Percentiles rank a stretch among this genome's conserved stretches.
Conservation (phyloP, 2,797 vertebrate genomes). For the Labroides dimidiatus region DNA sequence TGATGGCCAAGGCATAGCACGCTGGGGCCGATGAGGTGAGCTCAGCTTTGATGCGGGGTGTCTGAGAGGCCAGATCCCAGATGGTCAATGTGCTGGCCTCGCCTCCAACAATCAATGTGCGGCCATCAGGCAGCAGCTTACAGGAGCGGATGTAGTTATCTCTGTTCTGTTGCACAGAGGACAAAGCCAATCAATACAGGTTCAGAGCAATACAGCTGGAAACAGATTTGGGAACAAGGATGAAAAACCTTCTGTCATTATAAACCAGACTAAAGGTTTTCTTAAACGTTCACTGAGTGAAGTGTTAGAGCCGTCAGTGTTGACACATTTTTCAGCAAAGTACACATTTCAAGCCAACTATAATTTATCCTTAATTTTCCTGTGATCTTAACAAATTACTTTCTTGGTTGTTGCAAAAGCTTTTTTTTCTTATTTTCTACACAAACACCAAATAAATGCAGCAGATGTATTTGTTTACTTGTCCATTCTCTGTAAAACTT, state of each 20-base stretch:
- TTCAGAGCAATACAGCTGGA: conserved; percentile 47
- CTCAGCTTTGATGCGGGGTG: conserved; percentile 96
- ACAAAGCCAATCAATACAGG: conserved; percentile 69
- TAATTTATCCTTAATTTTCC: conserved; percentile 3
- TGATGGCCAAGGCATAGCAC: conserved; percentile 94
- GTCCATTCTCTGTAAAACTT: conserved; percentile 2
- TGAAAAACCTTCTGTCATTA: conserved; percentile 38
- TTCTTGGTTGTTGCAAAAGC: conserved; percentile 6
- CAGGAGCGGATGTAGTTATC: conserved; percentile 88
- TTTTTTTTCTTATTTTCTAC: neutral
- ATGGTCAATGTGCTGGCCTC: conserved; percentile 95
- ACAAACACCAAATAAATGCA: conserved; percentile 25
- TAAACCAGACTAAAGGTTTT: conserved; percentile 32
- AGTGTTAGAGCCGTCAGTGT: neutral
- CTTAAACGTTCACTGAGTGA: conserved; percentile 10
- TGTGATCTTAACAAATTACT: conserved; percentile 9
- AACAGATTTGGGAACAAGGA: conserved; percentile 53
- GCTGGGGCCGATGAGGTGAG: conserved; percentile 94
- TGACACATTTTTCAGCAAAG: neutral
- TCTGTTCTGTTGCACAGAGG: conserved; percentile 81
- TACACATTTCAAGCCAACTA: conserved; percentile 14
- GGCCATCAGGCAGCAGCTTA: conserved; percentile 85
- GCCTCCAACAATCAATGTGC: conserved; percentile 85
- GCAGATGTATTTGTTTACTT: conserved; percentile 4
- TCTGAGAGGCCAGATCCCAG: conserved; percentile 96